Evolutionary conservation across 2,888 invertebrate genomes (phyloP).

Genomic region (Lithophane semibrunnea): DNA sequence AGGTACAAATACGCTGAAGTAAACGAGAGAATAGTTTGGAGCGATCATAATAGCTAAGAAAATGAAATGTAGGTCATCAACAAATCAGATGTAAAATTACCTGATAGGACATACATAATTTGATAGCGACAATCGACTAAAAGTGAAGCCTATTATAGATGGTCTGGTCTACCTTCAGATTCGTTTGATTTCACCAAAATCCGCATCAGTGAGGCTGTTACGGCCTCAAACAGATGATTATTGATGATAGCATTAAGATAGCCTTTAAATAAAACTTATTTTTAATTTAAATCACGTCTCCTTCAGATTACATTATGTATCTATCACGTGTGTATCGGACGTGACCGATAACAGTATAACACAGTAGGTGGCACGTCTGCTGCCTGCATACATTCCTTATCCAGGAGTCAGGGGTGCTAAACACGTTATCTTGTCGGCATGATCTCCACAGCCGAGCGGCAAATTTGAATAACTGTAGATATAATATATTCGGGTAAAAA

Average conservation of each 20-base stretch:
- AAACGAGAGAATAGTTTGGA: neutral
- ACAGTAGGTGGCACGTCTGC: conserved; percentile 36
- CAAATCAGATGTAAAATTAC: too few relatives aligned
- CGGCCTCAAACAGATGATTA: too few relatives aligned
- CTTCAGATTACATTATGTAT: conserved; percentile 6
- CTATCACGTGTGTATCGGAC: conserved; percentile 40
- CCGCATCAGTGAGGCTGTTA: too few relatives aligned
- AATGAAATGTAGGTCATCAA: neutral
- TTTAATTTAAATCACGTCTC: conserved; percentile 9
- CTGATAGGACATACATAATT: neutral
- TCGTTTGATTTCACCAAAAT: neutral
- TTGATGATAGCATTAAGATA: neutral
- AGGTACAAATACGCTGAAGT: neutral
- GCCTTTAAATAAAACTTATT: neutral
- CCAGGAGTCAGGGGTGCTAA: neutral
- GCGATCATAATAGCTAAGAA: neutral
- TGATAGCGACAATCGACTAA: neutral
- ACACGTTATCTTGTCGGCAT: neutral
- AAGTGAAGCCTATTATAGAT: neutral
- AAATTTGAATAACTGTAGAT: neutral
- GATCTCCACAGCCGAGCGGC: neutral
- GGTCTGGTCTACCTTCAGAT: neutral
- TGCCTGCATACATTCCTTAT: neutral
- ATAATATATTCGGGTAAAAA: neutral
- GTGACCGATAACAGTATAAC: conserved; percentile 51